phyloP scores from a whole-genome alignment of 2,113 vertebrate species.

The Anarhynchus alexandrinus region DNA sequence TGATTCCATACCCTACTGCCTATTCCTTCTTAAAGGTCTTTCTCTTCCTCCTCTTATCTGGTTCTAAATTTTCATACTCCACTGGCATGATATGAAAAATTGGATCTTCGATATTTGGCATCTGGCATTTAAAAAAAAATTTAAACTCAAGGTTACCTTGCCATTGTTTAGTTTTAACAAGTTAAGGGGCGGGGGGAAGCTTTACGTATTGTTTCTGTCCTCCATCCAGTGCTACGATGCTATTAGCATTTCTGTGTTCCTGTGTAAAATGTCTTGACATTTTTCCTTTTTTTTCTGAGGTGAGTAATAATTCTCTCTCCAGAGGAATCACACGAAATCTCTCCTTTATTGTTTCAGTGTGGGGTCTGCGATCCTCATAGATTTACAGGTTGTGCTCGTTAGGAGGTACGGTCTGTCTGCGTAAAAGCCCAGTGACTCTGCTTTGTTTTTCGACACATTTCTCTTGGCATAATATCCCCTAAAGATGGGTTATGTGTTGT shows the following conservation, averaged over 20 bases:
- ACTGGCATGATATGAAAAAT: background rate
- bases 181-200: fast-evolving
- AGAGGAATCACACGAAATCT: background rate
- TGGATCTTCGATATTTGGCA: background rate
- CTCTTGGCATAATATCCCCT: background rate
- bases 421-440: background rate
- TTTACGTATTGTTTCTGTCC: background rate
- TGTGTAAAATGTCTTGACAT: background rate
- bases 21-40: background rate
- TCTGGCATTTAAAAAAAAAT: background rate
- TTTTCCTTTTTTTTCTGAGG: background rate
- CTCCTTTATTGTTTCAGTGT: background rate
- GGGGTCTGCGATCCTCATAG: background rate
- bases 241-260: background rate
- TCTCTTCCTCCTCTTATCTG: background rate
- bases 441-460: background rate
- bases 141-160: background rate
- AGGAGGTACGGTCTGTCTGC: background rate
- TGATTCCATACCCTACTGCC: background rate
- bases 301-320: background rate
- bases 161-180: background rate
- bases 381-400: background rate
- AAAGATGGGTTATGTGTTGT: background rate
- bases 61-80: background rate
- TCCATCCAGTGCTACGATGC: background rate